Base-by-base conservation (phyloP, 2,797 vertebrate genomes). In the Cyclopterus lumpus region DNA sequence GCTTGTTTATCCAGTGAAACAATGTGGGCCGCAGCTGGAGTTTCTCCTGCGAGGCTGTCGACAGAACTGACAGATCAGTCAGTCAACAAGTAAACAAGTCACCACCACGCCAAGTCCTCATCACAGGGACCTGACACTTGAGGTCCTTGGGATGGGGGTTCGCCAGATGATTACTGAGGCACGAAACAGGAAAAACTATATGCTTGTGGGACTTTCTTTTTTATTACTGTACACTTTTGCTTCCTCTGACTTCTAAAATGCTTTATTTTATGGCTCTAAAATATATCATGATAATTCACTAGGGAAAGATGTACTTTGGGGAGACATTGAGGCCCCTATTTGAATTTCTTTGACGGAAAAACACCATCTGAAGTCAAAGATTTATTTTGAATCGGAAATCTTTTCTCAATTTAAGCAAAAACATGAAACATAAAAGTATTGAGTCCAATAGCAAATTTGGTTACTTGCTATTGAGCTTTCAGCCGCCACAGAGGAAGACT, bases 1-100 rank as follows among this genome's bases (percentile, higher is more conserved):
- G 68, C 72, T 80, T 91, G 83, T 88, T 90, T 80, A 77, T 66
- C 28, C 73, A 38, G 46, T 38, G 62, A 58, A 85, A 89, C 85
- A 88, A 91, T 81, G 86, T 63, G 66, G 34, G 60, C 77, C 61
- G 36, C 85, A 87, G 83, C 80, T 85, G 77, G 62, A 66, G 75
- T 64, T 74, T 83, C 63, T 72, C 75, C 84, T 66, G 75, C 11
- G 75, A 64, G 66, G 74, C 65, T 36, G 69, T 57, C 9, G 4
- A 60, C 72, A 71, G 28, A 80, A 79, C 78, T 75, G 58, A 79
- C 71, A 79, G 75, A 83, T 59, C 26, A 65, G 70, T 42, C 79
- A 63, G 73, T 75, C 63, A 79, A 67, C 54, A 32, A 77, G 57
- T 58, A 65, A 84, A 86, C 61, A 72, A 61, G 34, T 71, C 85